phyloP scores from a whole-genome alignment of 2,888 invertebrate species.

The Dicranocentrus wangi region DNA sequence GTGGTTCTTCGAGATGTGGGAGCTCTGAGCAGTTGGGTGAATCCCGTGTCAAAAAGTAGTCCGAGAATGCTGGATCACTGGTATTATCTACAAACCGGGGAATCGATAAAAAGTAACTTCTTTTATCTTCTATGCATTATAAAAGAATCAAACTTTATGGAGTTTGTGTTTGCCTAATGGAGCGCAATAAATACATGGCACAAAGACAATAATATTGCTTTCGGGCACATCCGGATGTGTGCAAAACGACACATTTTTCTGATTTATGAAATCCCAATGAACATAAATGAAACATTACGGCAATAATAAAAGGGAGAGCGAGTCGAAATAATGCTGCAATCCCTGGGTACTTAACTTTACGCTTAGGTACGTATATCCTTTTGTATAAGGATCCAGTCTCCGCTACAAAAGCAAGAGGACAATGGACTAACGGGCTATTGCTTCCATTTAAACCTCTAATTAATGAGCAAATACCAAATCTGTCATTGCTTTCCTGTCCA shows the following conservation, averaged over 20 bases:
- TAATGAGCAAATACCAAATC: too few relatives aligned
- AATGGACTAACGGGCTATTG: too few relatives aligned
- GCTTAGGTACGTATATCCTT: too few relatives aligned
- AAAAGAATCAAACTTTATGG: background rate
- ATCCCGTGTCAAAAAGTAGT: slow-evolving; percentile 51
- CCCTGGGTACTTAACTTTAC: too few relatives aligned
- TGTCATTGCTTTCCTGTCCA: too few relatives aligned
- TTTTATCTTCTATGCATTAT: slow-evolving; percentile 2
- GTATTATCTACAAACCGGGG: slow-evolving; percentile 38
- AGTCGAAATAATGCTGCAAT: background rate
- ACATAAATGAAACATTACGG: slow-evolving; percentile 2
- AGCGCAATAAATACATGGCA: slow-evolving; percentile 17
- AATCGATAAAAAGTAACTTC: slow-evolving; percentile 23
- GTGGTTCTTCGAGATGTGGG: slow-evolving; percentile 15
- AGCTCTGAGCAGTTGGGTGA: slow-evolving; percentile 57
- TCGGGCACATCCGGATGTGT: background rate
- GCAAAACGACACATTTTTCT: background rate
- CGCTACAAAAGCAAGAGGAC: too few relatives aligned
- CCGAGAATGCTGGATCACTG: slow-evolving; percentile 38
- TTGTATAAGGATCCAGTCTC: too few relatives aligned
- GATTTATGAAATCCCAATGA: slow-evolving; percentile 13
- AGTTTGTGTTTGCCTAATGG: background rate
- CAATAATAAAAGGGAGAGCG: background rate
- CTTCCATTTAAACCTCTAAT: too few relatives aligned
- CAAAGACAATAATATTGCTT: background rate